Conservation (phyloP, 2,888 invertebrate genomes). For the Caenorhabditis imperialis region DNA sequence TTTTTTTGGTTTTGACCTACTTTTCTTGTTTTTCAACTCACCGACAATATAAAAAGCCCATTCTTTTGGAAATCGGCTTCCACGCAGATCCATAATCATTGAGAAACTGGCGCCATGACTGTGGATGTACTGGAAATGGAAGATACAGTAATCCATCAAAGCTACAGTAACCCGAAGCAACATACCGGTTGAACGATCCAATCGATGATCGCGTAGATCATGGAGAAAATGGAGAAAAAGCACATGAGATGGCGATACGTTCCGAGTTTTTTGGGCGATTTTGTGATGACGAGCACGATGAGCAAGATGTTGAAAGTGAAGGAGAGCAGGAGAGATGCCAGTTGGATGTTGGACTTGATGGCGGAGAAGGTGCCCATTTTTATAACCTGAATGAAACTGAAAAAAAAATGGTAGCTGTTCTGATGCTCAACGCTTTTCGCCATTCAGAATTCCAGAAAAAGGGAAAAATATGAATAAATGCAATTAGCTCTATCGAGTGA, state of each 20-base stretch:
- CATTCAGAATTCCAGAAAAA: background rate
- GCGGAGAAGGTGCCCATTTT: background rate
- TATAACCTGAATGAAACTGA: too few relatives aligned
- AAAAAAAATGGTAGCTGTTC: too few relatives aligned
- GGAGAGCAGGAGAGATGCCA: slow-evolving; percentile 11
- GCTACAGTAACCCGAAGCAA: too few relatives aligned
- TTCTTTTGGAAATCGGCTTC: background rate
- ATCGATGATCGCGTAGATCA: slow-evolving; percentile 29
- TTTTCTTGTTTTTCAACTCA: too few relatives aligned
- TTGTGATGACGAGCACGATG: slow-evolving; percentile 29
- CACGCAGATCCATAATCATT: slow-evolving; percentile 28
- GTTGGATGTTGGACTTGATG: slow-evolving; percentile 8
- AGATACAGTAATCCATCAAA: too few relatives aligned
- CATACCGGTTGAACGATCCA: slow-evolving; percentile 29
- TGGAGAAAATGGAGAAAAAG: slow-evolving; percentile 32
- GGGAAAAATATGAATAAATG: too few relatives aligned
- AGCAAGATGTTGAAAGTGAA: slow-evolving; percentile 23
- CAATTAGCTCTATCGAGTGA: too few relatives aligned
- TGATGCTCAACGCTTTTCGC: too few relatives aligned
- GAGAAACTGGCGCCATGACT: slow-evolving; percentile 25
- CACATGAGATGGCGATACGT: slow-evolving; percentile 37
- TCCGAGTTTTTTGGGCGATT: slow-evolving; percentile 44
- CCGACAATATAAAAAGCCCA: slow-evolving; percentile 18
- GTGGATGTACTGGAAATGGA: slow-evolving; percentile 22
- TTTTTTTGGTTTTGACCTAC: too few relatives aligned